Conservation (phyloP, 2,113 vertebrate genomes). For the Microtus oregoni region DNA sequence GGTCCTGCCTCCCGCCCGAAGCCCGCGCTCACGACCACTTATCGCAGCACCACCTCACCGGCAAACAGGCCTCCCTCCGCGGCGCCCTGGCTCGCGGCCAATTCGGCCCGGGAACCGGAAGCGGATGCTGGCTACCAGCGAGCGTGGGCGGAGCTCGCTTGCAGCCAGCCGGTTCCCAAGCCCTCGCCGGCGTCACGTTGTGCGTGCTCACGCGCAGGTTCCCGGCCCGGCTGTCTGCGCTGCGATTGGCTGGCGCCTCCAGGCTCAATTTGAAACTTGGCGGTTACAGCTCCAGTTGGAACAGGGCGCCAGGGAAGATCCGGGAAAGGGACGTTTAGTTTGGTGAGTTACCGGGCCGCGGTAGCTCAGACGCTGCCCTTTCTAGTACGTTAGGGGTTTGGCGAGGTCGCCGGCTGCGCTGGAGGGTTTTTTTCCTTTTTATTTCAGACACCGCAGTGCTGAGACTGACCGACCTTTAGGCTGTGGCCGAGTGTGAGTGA, state of each 20-base stretch:
- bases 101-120: constrained; percentile 60
- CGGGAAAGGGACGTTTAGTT: neutral
- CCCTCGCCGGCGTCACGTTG: neutral
- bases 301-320: neutral
- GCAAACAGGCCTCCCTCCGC: neutral
- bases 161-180: rapidly evolving
- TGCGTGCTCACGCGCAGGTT: neutral
- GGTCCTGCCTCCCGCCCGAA: neutral
- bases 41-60: neutral
- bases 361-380: constrained; percentile 12
- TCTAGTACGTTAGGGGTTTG: neutral
- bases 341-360: constrained; percentile 38
- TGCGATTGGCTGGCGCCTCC: constrained; percentile 73
- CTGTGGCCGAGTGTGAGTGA: neutral
- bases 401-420: neutral
- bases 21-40: neutral
- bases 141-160: neutral
- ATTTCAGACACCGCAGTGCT: neutral
- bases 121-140: neutral
- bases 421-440: neutral
- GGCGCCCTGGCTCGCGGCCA: neutral
- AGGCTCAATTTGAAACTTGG: constrained; percentile 75
- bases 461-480: neutral
- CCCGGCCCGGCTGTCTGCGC: rapidly evolving
- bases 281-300: constrained; percentile 68